phyloP scores from a whole-genome alignment of 2,888 invertebrate genomes.

The Platycnemis pennipes region DNA sequence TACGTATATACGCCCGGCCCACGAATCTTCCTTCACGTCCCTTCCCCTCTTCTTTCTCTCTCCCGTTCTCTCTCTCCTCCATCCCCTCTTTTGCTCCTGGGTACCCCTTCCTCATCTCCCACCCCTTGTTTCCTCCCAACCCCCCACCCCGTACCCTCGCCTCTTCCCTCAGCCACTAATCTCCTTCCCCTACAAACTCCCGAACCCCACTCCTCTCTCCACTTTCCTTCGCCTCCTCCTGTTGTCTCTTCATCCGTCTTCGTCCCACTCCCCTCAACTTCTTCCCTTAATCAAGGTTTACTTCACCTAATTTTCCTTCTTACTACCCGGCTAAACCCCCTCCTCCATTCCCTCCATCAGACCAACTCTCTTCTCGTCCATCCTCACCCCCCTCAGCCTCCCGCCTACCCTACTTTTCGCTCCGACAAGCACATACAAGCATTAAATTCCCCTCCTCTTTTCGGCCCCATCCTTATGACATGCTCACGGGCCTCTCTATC shows the following conservation, averaged over 20 bases:
- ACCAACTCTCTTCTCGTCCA: too few species aligned
- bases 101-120: background rate
- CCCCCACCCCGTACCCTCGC: background rate
- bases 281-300: constrained; percentile 28
- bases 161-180: background rate
- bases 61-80: background rate
- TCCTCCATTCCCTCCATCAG: too few species aligned
- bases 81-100: background rate
- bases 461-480: background rate
- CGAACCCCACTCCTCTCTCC: background rate
- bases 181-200: constrained; percentile 1
- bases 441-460: too few species aligned
- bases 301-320: constrained; percentile 22
- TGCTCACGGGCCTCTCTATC: background rate
- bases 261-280: constrained; percentile 3
- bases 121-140: background rate
- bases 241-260: constrained; percentile 7
- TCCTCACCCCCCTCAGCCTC: too few species aligned
- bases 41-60: background rate
- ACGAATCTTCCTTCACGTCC: background rate
- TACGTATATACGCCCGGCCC: constrained; percentile 13
- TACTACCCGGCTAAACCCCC: background rate
- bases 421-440: too few species aligned
- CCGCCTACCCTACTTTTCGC: too few species aligned
- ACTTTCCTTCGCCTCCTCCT: background rate